Conservation (phyloP, 2,797 vertebrate genomes). For the Pangasius krempfi region DNA sequence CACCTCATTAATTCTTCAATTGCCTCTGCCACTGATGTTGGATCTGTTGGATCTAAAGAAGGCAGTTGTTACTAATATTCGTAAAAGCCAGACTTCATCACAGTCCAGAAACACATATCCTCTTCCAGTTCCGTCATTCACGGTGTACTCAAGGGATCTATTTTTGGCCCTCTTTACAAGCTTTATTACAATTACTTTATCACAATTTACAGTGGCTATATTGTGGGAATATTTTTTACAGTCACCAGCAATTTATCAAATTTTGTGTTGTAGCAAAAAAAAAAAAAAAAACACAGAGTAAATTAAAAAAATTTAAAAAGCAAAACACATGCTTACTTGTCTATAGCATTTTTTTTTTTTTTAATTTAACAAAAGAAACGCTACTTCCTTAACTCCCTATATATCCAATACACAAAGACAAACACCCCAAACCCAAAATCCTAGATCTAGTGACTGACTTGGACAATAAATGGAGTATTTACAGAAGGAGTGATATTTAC, state of each 20-base stretch:
- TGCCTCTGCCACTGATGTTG: neutral
- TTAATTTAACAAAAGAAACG: neutral
- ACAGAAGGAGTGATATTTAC: neutral
- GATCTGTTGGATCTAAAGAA: neutral
- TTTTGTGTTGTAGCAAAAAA: neutral
- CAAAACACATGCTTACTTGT: neutral
- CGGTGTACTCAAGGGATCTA: neutral
- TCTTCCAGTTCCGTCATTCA: neutral
- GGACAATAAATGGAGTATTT: neutral
- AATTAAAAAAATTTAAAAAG: neutral
- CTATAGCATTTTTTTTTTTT: too few species aligned
- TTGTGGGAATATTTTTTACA: neutral
- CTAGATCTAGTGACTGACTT: neutral
- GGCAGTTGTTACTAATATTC: neutral
- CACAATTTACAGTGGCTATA: neutral
- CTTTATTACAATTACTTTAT: neutral
- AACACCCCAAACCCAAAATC: neutral
- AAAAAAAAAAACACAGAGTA: neutral
- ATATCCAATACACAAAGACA: neutral
- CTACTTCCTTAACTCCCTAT: neutral
- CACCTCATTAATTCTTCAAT: slow-evolving; percentile 18
- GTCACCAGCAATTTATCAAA: neutral
- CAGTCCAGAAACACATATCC: neutral
- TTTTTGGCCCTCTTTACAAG: slow-evolving; percentile 5
- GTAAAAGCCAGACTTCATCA: neutral